Percentiles rank a stretch among this genome's conserved stretches.
Conservation (phyloP, 2,113 vertebrate species). For the Catagonus wagneri region DNA sequence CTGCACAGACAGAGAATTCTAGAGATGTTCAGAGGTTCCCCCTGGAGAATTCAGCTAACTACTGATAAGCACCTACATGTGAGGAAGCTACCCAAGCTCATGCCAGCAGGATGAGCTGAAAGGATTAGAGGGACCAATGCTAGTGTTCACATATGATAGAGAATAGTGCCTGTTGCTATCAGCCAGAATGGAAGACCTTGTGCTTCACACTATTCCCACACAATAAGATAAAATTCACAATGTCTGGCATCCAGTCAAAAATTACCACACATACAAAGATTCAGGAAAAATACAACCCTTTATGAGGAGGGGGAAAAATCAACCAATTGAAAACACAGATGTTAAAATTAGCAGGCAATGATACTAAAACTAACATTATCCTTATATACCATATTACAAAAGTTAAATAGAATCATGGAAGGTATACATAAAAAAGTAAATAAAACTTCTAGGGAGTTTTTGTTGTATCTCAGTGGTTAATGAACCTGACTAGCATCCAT, state of each 20-base stretch:
- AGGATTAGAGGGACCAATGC: neutral
- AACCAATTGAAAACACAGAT: neutral
- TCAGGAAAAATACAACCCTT: neutral
- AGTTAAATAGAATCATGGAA: neutral
- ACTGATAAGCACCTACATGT: neutral
- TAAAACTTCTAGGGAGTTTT: neutral
- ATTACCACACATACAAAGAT: neutral
- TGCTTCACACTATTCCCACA: neutral
- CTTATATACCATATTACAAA: neutral
- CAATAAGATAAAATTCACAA: neutral
- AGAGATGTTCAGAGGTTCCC: neutral
- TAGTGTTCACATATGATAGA: neutral
- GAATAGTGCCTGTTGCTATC: neutral
- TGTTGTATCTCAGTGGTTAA: neutral
- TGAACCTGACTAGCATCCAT: no score
- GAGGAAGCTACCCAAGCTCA: neutral
- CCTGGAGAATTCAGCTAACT: neutral
- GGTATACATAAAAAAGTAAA: neutral
- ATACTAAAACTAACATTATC: slow-evolving; percentile 17
- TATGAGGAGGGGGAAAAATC: neutral
- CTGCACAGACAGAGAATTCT: neutral
- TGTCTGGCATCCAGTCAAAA: neutral
- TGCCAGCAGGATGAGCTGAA: neutral
- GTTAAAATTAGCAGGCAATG: neutral
- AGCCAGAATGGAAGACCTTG: neutral